phyloP scores from a whole-genome alignment of 1,140 invertebrate species.

The Aphelenchoides besseyi region DNA sequence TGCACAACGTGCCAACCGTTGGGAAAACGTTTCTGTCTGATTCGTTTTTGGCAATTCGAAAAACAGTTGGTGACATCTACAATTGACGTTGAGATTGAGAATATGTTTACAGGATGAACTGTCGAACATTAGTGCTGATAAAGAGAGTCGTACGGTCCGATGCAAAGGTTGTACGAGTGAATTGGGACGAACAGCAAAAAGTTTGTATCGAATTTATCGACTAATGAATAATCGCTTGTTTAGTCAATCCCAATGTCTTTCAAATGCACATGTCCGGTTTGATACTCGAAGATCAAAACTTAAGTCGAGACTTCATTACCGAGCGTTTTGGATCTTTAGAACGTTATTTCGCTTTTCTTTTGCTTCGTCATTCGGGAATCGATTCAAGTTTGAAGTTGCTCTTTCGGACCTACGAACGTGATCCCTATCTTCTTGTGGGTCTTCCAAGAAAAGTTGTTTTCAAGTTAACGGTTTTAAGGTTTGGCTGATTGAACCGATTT shows the following conservation, averaged over 20 bases:
- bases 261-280: conserved; percentile 6
- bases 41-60: not conserved
- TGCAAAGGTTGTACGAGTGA: conserved; percentile 9
- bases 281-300: conserved; percentile 12
- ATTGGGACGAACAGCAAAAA: conserved; percentile 4
- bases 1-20: not conserved
- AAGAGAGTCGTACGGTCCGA: not conserved
- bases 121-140: not conserved
- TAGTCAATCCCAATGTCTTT: conserved; percentile 11
- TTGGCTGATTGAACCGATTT: conserved; percentile 25
- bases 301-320: not conserved
- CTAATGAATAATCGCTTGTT: not conserved
- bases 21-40: conserved; percentile 10
- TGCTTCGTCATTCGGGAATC: conserved; percentile 7
- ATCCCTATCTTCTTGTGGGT: conserved; percentile 10
- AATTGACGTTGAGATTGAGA: not conserved
- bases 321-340: conserved; percentile 13
- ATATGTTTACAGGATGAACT: not conserved
- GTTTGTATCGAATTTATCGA: not conserved
- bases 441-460: conserved; percentile 1
- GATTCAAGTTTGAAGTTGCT: conserved; percentile 15
- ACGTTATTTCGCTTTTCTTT: conserved; percentile 16
- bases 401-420: not conserved
- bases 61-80: not conserved
- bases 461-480: not conserved